Evolutionary conservation across 2,797 vertebrate genomes (phyloP).

Genomic region (Garrulus glandarius): DNA sequence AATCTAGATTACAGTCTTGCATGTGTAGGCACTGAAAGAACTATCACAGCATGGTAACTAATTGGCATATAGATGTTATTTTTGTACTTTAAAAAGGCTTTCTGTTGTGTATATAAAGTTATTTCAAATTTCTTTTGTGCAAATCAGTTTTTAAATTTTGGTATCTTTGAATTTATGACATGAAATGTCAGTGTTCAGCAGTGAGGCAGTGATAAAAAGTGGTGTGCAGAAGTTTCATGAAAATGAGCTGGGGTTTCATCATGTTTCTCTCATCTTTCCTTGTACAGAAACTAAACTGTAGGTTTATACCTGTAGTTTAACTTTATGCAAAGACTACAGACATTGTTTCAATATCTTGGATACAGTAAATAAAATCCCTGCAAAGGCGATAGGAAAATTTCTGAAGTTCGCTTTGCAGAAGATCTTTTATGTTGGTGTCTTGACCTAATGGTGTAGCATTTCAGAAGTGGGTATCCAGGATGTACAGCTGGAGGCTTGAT

Average conservation of each 20-base stretch:
- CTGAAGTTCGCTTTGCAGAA: not conserved
- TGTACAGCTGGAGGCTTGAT: not conserved
- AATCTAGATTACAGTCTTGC: constrained; percentile 56
- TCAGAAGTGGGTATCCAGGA: not conserved
- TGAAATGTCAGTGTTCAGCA: constrained; percentile 54
- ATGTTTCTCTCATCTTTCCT: constrained; percentile 21
- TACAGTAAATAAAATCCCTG: not conserved
- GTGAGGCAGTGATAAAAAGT: not conserved
- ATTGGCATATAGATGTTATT: constrained; percentile 76
- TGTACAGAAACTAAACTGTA: constrained; percentile 49
- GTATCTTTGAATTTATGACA: constrained; percentile 53
- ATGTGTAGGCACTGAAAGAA: constrained; percentile 66
- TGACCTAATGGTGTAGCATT: not conserved
- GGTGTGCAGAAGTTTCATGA: not conserved
- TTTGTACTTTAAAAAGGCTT: constrained; percentile 77
- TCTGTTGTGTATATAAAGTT: constrained; percentile 78
- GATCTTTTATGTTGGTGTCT: not conserved
- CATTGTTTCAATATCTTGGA: not conserved
- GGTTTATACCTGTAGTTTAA: constrained; percentile 37
- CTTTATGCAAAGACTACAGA: constrained; percentile 25
- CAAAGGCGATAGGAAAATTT: not conserved
- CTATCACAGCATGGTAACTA: constrained; percentile 69
- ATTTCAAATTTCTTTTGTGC: constrained; percentile 71
- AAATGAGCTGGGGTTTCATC: not conserved
- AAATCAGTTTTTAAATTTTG: constrained; percentile 70